A percentile compares a stretch with the other conserved stretches of the same genome.
Conservation (phyloP, 2,888 invertebrate species). For the Silvanus unidentatus region DNA sequence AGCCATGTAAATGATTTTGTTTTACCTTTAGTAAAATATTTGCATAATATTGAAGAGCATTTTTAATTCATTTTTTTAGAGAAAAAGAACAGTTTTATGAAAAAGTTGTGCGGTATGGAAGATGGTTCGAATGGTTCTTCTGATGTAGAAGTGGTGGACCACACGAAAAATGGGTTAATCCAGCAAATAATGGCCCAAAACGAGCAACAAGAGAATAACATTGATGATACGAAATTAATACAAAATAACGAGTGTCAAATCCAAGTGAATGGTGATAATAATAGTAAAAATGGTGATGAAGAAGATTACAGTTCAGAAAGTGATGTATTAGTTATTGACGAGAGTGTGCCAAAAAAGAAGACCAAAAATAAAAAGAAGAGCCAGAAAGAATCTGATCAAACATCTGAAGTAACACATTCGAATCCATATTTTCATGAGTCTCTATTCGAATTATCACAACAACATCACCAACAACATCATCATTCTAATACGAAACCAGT, state of each 20-base stretch:
- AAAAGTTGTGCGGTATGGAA: conserved; percentile 45
- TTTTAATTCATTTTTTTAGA: too few relatives aligned
- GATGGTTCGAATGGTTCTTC: conserved; percentile 39
- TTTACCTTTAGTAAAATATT: too few relatives aligned
- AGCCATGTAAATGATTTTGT: too few relatives aligned
- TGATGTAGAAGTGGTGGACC: conserved; percentile 26
- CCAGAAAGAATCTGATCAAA: conserved; percentile 2
- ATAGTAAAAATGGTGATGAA: conserved; percentile 18
- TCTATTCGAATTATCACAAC: conserved; percentile 41
- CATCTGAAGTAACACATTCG: conserved; percentile 29
- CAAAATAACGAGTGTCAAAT: conserved; percentile 38
- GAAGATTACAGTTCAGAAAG: conserved; percentile 41
- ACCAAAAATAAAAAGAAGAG: conserved; percentile 13
- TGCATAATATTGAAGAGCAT: too few relatives aligned
- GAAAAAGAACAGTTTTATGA: too few relatives aligned
- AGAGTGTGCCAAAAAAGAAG: conserved; percentile 31
- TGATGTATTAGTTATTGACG: conserved; percentile 44
- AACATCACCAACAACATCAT: conserved; percentile 25
- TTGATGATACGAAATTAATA: conserved; percentile 16
- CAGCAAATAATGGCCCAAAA: conserved; percentile 40
- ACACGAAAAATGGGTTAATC: conserved; percentile 36
- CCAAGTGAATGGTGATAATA: conserved; percentile 5
- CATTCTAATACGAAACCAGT: neutral
- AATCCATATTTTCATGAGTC: conserved; percentile 45
- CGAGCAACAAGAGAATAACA: conserved; percentile 29